Evolutionary conservation across 2,113 vertebrate species (phyloP).

Genomic region (Myrmophylax atrothorax): DNA sequence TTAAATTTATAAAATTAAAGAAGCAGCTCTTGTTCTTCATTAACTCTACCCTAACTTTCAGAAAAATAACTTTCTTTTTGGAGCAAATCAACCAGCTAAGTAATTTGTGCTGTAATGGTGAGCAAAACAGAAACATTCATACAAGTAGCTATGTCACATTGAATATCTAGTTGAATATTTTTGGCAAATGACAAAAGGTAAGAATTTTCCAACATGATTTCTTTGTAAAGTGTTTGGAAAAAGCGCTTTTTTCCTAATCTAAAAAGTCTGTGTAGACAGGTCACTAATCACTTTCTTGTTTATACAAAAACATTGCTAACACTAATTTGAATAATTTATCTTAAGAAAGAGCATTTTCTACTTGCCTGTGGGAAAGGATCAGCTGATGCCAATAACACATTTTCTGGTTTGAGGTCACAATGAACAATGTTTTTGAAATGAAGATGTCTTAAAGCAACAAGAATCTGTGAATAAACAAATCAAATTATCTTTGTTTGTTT

Average conservation of each 20-base stretch:
- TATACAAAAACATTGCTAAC: background rate
- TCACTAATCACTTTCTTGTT: background rate
- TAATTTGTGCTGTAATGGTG: background rate
- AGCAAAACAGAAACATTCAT: background rate
- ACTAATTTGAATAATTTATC: background rate
- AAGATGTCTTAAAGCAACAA: slow-evolving; percentile 93
- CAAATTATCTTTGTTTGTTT: background rate
- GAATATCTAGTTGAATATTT: background rate
- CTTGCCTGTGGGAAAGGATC: slow-evolving; percentile 95
- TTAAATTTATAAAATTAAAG: background rate
- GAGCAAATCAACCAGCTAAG: background rate
- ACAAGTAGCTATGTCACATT: background rate
- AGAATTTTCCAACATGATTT: background rate
- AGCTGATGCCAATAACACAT: slow-evolving; percentile 91
- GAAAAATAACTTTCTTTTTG: background rate
- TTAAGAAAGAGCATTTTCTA: background rate
- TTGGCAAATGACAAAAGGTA: background rate
- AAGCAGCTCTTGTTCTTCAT: background rate
- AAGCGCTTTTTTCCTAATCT: background rate
- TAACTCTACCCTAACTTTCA: background rate
- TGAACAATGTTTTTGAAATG: slow-evolving; percentile 99
- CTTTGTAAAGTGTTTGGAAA: background rate
- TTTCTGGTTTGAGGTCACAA: slow-evolving; percentile 98
- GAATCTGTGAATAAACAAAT: slow-evolving; percentile 81
- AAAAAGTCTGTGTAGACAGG: background rate